These are phyloP conservation scores for Syritta pipiens DNA, from an alignment of 2,888 invertebrate genomes.

Conservation along the genomic window DNA sequence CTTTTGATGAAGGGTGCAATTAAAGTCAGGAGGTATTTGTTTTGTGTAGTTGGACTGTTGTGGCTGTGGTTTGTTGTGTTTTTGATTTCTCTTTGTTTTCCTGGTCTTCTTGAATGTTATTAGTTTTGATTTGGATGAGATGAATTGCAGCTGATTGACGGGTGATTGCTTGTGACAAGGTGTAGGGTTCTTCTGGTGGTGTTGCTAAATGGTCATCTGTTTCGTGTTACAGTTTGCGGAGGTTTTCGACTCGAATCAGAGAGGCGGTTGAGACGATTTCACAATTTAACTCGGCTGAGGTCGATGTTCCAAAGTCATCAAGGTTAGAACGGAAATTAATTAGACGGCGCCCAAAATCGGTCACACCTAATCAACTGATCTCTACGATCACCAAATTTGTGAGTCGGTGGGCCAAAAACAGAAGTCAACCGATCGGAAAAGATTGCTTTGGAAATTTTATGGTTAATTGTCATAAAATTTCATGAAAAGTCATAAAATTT, in stretches of 20 bases:
- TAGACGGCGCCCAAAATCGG: slow-evolving; percentile 6
- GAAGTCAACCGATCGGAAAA: slow-evolving; percentile 40
- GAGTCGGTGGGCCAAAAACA: slow-evolving; percentile 28
- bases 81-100: slow-evolving; percentile 34
- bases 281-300: too few relatives aligned
- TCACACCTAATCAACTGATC: slow-evolving; percentile 39
- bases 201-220: slow-evolving; percentile 36
- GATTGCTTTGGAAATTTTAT: slow-evolving; percentile 12
- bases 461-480: slow-evolving; percentile 35
- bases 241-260: slow-evolving; percentile 37
- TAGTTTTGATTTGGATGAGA: slow-evolving; percentile 61
- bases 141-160: slow-evolving; percentile 66
- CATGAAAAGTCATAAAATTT: slow-evolving; percentile 26
- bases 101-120: slow-evolving; percentile 60
- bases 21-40: slow-evolving; percentile 65
- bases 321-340: slow-evolving; percentile 22
- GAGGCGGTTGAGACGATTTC: too few relatives aligned
- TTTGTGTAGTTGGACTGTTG: slow-evolving; percentile 30
- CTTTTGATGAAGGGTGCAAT: slow-evolving; percentile 66
- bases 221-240: not conserved
- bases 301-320: not conserved
- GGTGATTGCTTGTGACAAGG: slow-evolving; percentile 63
- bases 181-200: slow-evolving; percentile 45
- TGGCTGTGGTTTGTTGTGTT: slow-evolving; percentile 11
- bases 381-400: slow-evolving; percentile 16